These are phyloP conservation scores for Holothuria leucospilota DNA, from an alignment of 53 echinoderm and acorn worm genomes.

Conservation along the genomic window DNA sequence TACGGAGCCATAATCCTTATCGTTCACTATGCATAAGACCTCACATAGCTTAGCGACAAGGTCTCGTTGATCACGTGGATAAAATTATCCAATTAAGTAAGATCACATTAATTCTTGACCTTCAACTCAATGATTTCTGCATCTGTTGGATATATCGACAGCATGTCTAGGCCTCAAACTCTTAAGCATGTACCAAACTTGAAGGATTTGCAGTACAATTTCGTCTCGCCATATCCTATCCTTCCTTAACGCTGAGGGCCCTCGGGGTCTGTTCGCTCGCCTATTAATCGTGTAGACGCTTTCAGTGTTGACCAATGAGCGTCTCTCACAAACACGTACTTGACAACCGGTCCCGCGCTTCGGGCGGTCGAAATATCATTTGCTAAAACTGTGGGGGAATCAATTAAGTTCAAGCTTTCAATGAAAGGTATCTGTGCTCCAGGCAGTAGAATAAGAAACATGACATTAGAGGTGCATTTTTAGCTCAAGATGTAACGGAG, in stretches of 20 bases:
- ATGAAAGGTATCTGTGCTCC: constrained; percentile 11
- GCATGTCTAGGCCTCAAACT: no score
- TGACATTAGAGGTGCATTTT: constrained; percentile 17
- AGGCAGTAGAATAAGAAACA: constrained; percentile 16
- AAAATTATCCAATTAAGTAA: constrained; percentile 4
- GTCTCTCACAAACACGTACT: neutral
- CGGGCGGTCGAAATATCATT: constrained; percentile 37
- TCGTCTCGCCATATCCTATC: neutral
- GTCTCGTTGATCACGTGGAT: neutral
- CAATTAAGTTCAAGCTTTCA: constrained; percentile 30
- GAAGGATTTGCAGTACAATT: neutral
- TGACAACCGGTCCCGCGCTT: neutral
- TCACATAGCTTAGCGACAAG: no score
- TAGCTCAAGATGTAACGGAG: no score
- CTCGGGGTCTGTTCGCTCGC: constrained; percentile 6
- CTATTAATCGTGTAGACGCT: neutral
- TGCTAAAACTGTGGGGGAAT: constrained; percentile 25
- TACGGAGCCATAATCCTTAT: no score
- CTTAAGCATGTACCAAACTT: no score
- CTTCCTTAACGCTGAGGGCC: neutral
- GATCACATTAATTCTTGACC: constrained; percentile 17
- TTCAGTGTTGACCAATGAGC: constrained; percentile 10
- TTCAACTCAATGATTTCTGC: constrained; percentile 4
- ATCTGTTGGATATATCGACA: no score
- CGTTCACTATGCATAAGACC: no score